phyloP scores from a whole-genome alignment of 1,140 invertebrate species.

The Zaprionus ornatus region DNA sequence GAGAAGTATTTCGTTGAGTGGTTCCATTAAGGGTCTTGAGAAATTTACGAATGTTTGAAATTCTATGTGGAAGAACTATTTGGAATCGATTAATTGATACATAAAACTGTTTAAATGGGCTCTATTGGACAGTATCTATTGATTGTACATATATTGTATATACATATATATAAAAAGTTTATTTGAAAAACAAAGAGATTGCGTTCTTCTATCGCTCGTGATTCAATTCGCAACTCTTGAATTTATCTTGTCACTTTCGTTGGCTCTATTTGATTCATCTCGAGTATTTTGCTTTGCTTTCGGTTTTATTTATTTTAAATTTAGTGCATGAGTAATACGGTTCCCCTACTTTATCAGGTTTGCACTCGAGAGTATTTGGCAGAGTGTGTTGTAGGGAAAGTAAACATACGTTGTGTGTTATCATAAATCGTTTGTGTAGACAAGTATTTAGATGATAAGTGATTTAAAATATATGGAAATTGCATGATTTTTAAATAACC shows the following conservation, averaged over 20 bases:
- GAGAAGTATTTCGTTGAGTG: neutral
- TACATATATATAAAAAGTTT: neutral
- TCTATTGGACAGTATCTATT: neutral
- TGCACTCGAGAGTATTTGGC: neutral
- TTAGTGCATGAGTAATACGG: neutral
- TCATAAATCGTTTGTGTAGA: neutral
- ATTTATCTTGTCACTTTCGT: constrained; percentile 1
- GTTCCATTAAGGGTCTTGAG: neutral
- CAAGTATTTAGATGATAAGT: neutral
- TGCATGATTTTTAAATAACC: no score
- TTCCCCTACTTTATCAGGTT: neutral
- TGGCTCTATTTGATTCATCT: neutral
- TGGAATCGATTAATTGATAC: neutral
- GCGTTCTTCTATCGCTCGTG: neutral
- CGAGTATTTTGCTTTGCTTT: neutral
- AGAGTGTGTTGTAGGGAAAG: neutral
- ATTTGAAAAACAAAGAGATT: no score
- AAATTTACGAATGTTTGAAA: neutral
- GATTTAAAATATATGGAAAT: neutral
- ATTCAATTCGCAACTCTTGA: neutral
- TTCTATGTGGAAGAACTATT: neutral
- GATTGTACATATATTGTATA: neutral
- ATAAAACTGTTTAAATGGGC: neutral
- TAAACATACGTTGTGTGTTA: neutral
- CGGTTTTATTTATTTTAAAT: constrained; percentile 7